Evolutionary conservation across 2,797 vertebrate genomes (phyloP), one percentile per base, ranked within the genome.

Genomic region (Mormyrus proboscirostris): DNA sequence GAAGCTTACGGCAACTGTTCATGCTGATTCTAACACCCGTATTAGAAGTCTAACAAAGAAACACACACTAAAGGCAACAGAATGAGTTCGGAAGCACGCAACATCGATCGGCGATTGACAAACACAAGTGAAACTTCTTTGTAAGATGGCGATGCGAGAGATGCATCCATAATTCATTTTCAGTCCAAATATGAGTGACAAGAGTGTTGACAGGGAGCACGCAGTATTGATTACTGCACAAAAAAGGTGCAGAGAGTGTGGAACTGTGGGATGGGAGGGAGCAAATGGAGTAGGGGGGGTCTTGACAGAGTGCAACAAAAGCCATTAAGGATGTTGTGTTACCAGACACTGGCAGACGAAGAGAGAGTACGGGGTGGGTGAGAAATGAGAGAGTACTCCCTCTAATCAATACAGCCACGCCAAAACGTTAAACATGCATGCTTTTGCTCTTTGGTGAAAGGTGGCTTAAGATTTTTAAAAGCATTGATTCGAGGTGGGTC

Each of bases 401-500:
- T 90, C 93, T 92, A 94, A 99, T 99, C 98, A 97, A 99, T 98
- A 97, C 93, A 92, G 96, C 95, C 96, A 96, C 97, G 98, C 99
- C 97, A 98, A 97, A 98, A 98, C 97, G 97, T 96, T 55, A 55
- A 97, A 98, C 98, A 98, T 97, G 97, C 97, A 97, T 97, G 97
- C 96, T 97, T 97, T 96, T 97, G 97, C 98, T 99, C 97, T 99
- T 98, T 98, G 98, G 97, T 96, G 97, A 98, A 98, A 98, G 97
- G 97, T 96, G 97, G 96, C 96, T 96, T 97, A 98, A 96, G 97
- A 97, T 89, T 98, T 98, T 99, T 99, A 98, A 99, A 99, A 99
- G 98, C 97, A 99, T 99, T 96, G 97, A 99, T 99, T 97, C 93
- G 57, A 4, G 93, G 94, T 95, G 93, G 97, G 97, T 99, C 97